phyloP scores from a whole-genome alignment of 1,140 invertebrate genomes.

The Arion vulgaris region DNA sequence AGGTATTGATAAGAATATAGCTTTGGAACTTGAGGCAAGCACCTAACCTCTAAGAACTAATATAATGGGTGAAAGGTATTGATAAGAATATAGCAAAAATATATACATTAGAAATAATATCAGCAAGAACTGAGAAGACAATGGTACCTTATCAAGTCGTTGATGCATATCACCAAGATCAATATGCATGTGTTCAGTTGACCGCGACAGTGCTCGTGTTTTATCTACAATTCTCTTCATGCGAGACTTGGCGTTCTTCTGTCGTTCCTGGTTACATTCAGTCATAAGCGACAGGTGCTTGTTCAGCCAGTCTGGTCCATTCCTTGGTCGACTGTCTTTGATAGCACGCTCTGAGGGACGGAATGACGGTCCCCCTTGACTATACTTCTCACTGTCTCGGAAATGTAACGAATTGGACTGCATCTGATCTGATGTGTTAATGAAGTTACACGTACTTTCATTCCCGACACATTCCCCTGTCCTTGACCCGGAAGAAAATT shows the following conservation, averaged over 20 bases:
- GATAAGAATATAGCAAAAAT: no score
- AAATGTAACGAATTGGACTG: background rate
- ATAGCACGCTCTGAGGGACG: background rate
- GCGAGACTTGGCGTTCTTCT: background rate
- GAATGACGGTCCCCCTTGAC: background rate
- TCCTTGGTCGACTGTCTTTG: background rate
- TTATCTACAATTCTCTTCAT: background rate
- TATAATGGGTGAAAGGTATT: no score
- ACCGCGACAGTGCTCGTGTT: background rate
- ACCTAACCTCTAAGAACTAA: no score
- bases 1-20: no score
- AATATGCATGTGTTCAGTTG: background rate
- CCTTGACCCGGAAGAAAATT: background rate
- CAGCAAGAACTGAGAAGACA: no score
- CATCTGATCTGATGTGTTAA: background rate
- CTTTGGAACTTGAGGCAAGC: no score
- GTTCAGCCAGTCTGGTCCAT: background rate
- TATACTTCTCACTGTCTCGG: background rate
- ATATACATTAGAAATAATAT: no score
- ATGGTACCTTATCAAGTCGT: conserved; percentile 6
- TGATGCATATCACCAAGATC: background rate
- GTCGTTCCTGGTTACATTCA: background rate
- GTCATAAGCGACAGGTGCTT: conserved; percentile 15
- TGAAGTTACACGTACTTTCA: background rate
- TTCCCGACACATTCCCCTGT: background rate